Conservation (phyloP, 2,113 vertebrate species). For the Choloepus hoffmanni region DNA sequence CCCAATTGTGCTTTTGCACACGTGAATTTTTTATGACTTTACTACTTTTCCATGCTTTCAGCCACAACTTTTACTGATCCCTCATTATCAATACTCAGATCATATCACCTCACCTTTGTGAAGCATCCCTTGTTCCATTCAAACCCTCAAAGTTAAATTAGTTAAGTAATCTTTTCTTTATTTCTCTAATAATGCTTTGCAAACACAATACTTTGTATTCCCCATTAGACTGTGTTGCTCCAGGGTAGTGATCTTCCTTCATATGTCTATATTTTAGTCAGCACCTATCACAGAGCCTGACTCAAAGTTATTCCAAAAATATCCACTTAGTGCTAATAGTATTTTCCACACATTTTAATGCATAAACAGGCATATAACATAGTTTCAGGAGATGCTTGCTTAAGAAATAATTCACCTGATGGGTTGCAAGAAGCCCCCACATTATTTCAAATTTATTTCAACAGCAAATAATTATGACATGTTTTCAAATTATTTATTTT, state of each 20-base stretch:
- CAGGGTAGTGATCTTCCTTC: background rate
- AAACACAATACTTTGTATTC: background rate
- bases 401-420: constrained; percentile 36
- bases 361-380: background rate
- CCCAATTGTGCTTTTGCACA: background rate
- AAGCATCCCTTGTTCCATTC: background rate
- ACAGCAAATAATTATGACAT: constrained; percentile 16
- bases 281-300: constrained; percentile 7
- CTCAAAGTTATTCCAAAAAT: background rate
- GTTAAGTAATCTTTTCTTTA: background rate
- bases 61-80: background rate
- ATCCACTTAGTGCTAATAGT: background rate
- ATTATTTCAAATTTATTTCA: constrained; percentile 28
- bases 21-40: background rate
- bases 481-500: constrained; percentile 53
- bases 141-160: background rate
- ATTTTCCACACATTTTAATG: constrained; percentile 27
- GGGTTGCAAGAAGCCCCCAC: constrained; percentile 16
- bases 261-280: background rate
- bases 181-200: background rate
- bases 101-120: background rate
- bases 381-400: constrained; percentile 55
- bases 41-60: background rate
- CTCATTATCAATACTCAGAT: background rate
- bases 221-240: background rate